These are phyloP conservation scores for Smittia aterrima DNA, from an alignment of 2,888 invertebrate species.

Conservation along the genomic window DNA sequence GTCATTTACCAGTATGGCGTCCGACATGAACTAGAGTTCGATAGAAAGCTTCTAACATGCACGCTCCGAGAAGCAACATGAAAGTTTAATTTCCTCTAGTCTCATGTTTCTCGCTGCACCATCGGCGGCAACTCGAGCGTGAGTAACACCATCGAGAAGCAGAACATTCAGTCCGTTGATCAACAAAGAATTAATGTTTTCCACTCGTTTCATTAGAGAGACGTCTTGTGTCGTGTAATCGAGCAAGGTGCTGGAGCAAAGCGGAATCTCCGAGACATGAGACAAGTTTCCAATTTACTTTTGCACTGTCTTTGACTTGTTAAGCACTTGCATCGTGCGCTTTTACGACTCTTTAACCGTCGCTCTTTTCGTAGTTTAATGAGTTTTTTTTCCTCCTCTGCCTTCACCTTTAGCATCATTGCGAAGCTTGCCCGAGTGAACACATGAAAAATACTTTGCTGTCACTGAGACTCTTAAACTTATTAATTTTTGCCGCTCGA, in stretches of 20 bases:
- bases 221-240: not conserved
- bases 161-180: no score
- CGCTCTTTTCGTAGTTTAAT: slow-evolving; percentile 6
- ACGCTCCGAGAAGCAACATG: not conserved
- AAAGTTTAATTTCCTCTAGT: not conserved
- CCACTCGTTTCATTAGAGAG: not conserved
- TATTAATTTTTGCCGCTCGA: not conserved
- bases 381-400: not conserved
- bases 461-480: not conserved
- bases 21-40: not conserved
- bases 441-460: not conserved
- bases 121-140: not conserved
- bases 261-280: not conserved
- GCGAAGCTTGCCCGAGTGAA: not conserved
- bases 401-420: not conserved
- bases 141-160: not conserved
- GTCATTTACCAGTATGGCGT: not conserved
- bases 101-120: not conserved
- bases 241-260: slow-evolving; percentile 5
- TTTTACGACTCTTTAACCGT: slow-evolving; percentile 35
- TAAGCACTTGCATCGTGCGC: slow-evolving; percentile 19
- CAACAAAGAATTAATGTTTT: no score
- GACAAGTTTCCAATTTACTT: slow-evolving; percentile 26
- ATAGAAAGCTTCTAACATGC: not conserved
- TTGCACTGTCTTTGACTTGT: not conserved